Base-by-base conservation (phyloP, 2,797 vertebrate species). In the Mus minutoides region DNA sequence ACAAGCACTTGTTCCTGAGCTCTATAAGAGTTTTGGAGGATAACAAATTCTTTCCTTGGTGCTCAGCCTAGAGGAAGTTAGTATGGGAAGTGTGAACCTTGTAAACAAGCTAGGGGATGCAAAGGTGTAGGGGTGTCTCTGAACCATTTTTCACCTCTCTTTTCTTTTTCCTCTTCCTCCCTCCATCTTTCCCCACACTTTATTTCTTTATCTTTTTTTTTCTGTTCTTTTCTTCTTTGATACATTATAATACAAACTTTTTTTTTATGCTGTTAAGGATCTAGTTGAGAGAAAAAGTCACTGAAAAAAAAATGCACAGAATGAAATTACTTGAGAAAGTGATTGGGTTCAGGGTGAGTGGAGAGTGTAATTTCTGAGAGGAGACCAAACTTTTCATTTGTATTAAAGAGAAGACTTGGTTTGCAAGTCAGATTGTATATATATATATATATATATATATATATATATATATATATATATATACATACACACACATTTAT, bases 121-220 rank as follows among this genome's bases (percentile, higher is more conserved):
- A 24, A 3, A 16, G 40, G 0, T 19, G 34, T 5, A 4, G 34
- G 37, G 19, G 24, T 6, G 84, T 94, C 56, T 84, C 62, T 54
- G 34, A 75, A 49, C 10, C 69, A 71, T 29, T 16, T 60, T 40
- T 1, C 4, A 13, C 4, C 3, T 4, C 21, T 6, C 4, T 17
- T 11, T 43, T 43, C 12, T 17, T 2, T 4, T 12, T 3, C 14
- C 2, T 56, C 1, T 0, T 29, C 0, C 3, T 8, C 0, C 54
- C 56, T 11, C 40, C 17, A 17, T 67, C 2, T 14, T 19, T 17
- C 4, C 16, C 6, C 22, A 12, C 13, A 17, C 13, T 62, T 21
- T 49, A 46, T 76, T 13, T 0, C 24, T 0, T 34, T 4, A 2
- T 11, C 9, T 6, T 8, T 0, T 37, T 29, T 0, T 29, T 0